Evolutionary conservation across 1,140 invertebrate species (phyloP).

Genomic region (Uloborus diversus): DNA sequence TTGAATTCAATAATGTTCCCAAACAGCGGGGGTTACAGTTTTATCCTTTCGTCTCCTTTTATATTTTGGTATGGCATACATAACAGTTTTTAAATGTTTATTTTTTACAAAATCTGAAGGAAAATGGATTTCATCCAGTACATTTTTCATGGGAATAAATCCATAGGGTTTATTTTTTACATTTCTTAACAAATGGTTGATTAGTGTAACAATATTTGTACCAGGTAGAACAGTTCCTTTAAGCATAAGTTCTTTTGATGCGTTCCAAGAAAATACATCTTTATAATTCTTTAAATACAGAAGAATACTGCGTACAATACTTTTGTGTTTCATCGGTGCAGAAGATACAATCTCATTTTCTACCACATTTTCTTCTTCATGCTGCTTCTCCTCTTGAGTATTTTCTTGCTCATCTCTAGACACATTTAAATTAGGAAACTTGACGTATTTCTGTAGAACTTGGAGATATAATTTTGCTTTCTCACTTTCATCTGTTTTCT

Average conservation of each 20-base stretch:
- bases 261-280: background rate
- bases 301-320: background rate
- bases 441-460: constrained; percentile 13
- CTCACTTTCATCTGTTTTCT: background rate
- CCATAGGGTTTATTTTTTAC: background rate
- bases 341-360: background rate
- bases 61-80: background rate
- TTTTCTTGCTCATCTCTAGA: background rate
- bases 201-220: background rate
- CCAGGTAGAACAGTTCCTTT: background rate
- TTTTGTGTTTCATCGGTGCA: background rate
- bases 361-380: background rate
- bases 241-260: background rate
- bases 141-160: background rate
- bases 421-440: background rate
- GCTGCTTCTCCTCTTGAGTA: background rate
- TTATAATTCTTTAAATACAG: background rate
- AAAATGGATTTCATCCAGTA: background rate
- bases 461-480: constrained; percentile 1
- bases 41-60: background rate
- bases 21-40: no score
- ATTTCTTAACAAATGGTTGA: background rate
- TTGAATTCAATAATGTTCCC: no score
- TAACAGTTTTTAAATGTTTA: background rate
- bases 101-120: background rate